Percentiles rank a stretch among this genome's conserved stretches.
These are phyloP conservation scores for Pocillopora damicornis DNA, from an alignment of 64 coral and sea anemone genomes.

Conservation along the genomic window DNA sequence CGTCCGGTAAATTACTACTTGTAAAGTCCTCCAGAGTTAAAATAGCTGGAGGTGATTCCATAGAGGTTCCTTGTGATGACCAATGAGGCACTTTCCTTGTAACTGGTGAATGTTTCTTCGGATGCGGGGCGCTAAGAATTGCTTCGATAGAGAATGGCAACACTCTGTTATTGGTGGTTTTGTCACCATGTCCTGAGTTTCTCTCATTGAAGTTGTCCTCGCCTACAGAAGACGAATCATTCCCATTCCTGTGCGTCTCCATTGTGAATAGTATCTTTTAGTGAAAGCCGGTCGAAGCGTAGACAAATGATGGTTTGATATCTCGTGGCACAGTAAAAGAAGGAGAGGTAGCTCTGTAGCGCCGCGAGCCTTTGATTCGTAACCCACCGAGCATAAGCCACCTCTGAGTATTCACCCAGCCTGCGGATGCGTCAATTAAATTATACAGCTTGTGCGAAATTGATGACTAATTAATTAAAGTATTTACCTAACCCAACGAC, in stretches of 20 bases:
- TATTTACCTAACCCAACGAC: conserved; percentile 70
- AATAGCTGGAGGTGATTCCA: neutral
- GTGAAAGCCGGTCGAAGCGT: neutral
- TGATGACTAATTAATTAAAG: conserved; percentile 99
- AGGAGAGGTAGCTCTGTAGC: neutral
- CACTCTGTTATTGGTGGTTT: conserved; percentile 48
- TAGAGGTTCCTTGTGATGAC: neutral
- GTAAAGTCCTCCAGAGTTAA: conserved; percentile 60
- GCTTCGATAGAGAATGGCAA: conserved; percentile 89
- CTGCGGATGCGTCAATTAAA: conserved; percentile 83
- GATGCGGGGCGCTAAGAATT: conserved; percentile 82
- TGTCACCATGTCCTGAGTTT: neutral
- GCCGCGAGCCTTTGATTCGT: conserved; percentile 28
- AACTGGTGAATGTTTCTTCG: conserved; percentile 49
- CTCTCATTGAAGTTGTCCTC: conserved; percentile 27
- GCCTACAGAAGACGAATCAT: conserved; percentile 14
- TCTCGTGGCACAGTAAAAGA: neutral
- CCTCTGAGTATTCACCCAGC: conserved; percentile 43
- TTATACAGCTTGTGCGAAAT: conserved; percentile 94
- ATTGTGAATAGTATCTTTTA: neutral
- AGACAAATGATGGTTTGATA: neutral
- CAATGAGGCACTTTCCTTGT: neutral
- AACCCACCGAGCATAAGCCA: conserved; percentile 15
- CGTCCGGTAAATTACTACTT: conserved; percentile 41
- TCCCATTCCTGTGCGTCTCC: conserved; percentile 15